These are phyloP conservation scores for Perca schrenkii DNA, from an alignment of 2,113 vertebrate species.

Conservation along the genomic window DNA sequence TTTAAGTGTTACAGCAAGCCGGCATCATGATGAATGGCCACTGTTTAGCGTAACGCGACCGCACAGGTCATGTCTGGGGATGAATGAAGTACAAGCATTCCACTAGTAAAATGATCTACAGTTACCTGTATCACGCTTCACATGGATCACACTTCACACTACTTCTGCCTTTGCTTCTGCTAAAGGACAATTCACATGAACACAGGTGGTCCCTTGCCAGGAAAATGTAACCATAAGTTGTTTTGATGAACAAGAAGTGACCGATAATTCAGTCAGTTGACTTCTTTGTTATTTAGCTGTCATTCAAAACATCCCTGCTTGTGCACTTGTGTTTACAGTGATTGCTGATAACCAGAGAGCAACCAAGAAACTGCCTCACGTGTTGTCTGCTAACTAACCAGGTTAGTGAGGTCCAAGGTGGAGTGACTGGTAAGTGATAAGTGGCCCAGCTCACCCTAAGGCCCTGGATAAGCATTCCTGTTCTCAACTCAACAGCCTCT, in stretches of 20 bases:
- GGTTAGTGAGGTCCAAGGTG: slow-evolving; percentile 35
- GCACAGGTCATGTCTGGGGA: too few species aligned
- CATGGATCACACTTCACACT: too few species aligned
- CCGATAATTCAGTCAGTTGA: not conserved
- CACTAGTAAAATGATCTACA: too few species aligned
- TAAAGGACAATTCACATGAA: not conserved
- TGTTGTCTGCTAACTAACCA: slow-evolving; percentile 9
- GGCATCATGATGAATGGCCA: too few species aligned
- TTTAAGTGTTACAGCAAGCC: too few species aligned
- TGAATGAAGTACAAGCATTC: too few species aligned
- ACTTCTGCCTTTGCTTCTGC: not conserved
- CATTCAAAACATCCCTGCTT: not conserved
- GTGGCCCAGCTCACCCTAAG: slow-evolving; percentile 10
- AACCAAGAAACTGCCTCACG: not conserved
- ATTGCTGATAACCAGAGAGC: too few species aligned
- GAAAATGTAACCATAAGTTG: not conserved
- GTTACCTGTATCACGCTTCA: too few species aligned
- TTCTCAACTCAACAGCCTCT: not conserved
- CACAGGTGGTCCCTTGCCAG: not conserved
- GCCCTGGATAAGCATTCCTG: slow-evolving; percentile 24
- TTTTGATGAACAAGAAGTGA: not conserved
- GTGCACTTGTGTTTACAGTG: not conserved
- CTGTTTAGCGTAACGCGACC: too few species aligned
- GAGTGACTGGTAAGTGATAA: slow-evolving; percentile 30
- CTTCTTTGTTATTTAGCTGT: not conserved